phyloP scores from a whole-genome alignment of 2,113 vertebrate species.

The Entosphenus tridentatus region DNA sequence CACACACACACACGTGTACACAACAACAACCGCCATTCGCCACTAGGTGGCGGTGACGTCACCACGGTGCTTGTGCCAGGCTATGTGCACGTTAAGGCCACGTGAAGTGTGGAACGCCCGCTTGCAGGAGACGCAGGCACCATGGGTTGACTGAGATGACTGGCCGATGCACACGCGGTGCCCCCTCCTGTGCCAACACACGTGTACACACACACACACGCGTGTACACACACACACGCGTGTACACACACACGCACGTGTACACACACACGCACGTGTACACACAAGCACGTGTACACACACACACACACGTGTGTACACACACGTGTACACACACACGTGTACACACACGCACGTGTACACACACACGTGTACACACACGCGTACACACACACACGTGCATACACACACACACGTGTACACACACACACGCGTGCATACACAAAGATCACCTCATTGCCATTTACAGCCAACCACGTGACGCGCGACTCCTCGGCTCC shows the following conservation, averaged over 20 bases:
- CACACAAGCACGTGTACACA: neutral
- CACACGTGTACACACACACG: constrained; percentile 1
- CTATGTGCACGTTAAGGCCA: no score
- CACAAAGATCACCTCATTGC: no score
- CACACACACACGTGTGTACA: neutral
- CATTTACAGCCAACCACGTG: no score
- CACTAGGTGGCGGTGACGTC: no score
- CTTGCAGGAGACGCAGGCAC: no score
- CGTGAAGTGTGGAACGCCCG: no score
- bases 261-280: neutral
- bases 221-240: neutral
- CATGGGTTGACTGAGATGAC: no score
- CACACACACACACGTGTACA: constrained; percentile 1
- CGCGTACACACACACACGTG: neutral
- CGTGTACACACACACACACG: neutral
- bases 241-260: neutral
- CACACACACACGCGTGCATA: neutral
- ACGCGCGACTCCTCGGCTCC: no score
- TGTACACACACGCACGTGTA: neutral
- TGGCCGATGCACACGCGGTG: no score
- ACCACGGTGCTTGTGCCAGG: no score
- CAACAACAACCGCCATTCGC: neutral
- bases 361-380: constrained; percentile 1
- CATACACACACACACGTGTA: neutral
- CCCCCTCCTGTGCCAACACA: neutral